Evolutionary conservation across 2,888 invertebrate species (phyloP).

Genomic region (Cecidostiba fungosa): DNA sequence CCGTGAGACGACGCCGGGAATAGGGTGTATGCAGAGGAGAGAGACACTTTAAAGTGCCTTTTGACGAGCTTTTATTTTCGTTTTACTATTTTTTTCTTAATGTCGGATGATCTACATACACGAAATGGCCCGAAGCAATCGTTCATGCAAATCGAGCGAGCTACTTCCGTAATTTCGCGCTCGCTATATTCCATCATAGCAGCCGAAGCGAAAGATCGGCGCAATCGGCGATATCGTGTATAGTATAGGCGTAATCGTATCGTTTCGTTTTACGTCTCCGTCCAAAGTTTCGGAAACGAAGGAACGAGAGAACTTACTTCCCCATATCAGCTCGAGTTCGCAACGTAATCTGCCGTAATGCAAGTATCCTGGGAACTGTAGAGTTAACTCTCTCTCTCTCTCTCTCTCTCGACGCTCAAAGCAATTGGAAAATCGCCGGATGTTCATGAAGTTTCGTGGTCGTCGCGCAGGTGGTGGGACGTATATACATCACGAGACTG

Average conservation of each 20-base stretch:
- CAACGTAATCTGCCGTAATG: conserved; percentile 38
- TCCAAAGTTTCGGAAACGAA: neutral
- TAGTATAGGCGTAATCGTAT: conserved; percentile 34
- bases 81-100: too few relatives aligned
- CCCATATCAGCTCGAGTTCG: neutral
- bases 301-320: neutral
- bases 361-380: conserved; percentile 3
- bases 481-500: neutral
- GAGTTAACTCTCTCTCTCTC: too few relatives aligned
- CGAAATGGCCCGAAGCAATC: neutral
- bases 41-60: conserved; percentile 9
- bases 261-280: conserved; percentile 40
- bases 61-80: neutral
- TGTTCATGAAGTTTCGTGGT: conserved; percentile 39
- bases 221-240: neutral
- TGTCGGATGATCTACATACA: too few relatives aligned
- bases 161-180: conserved; percentile 10
- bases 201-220: neutral
- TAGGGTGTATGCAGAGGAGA: conserved; percentile 7
- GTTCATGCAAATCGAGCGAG: neutral
- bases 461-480: conserved; percentile 21
- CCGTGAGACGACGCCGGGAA: neutral
- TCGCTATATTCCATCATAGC: conserved; percentile 15
- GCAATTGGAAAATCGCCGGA: conserved; percentile 54
- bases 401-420: conserved; percentile 14